Conservation (phyloP, 2,113 vertebrate species). For the Pelvicachromis taeniatus region DNA sequence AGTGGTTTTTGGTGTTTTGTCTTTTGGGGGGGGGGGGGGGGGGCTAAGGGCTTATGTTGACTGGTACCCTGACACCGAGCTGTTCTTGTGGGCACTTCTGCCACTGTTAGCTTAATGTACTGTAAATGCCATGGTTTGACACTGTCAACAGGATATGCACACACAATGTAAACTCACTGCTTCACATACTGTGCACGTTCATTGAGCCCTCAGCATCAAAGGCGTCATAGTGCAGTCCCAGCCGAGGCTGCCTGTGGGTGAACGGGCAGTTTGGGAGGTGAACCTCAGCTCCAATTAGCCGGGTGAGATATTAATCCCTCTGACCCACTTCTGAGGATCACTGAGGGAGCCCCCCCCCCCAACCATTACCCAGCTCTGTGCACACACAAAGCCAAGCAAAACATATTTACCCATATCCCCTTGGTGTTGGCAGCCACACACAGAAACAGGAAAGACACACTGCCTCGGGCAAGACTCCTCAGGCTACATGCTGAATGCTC, state of each 20-base stretch:
- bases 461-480: background rate
- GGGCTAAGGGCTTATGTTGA: background rate
- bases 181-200: background rate
- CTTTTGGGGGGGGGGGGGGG: background rate
- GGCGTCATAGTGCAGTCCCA: background rate
- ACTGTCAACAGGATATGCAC: background rate
- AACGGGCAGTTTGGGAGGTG: constrained; percentile 22
- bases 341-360: background rate
- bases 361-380: background rate
- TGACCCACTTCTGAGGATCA: constrained; percentile 60
- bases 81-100: background rate
- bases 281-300: constrained; percentile 35
- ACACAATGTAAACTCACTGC: background rate
- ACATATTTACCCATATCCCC: background rate
- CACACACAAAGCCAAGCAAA: constrained; percentile 11
- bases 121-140: background rate
- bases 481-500: constrained; percentile 12
- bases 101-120: background rate
- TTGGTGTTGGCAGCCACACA: background rate
- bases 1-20: too few species aligned
- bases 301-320: constrained; percentile 58
- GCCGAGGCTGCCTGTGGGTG: background rate
- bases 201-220: background rate
- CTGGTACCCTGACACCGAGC: background rate
- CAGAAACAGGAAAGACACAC: background rate